Evolutionary conservation across 1,140 invertebrate genomes (phyloP).

Genomic region (Platyscapa corneri): DNA sequence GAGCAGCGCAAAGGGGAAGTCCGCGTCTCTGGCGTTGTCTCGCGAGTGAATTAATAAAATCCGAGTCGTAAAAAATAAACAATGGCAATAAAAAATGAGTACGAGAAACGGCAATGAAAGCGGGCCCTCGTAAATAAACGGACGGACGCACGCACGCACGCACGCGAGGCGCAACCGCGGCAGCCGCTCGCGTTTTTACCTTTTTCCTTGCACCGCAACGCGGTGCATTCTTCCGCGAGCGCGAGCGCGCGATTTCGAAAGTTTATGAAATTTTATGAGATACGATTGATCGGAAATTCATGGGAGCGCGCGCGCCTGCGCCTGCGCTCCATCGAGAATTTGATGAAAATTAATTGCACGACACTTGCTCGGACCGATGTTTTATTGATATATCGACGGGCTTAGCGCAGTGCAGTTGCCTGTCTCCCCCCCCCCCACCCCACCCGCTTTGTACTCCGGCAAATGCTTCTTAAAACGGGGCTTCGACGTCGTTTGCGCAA

Average conservation of each 20-base stretch:
- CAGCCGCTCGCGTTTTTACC: no score
- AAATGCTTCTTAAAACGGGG: neutral
- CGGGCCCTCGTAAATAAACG: slow-evolving; percentile 12
- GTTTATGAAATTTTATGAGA: slow-evolving; percentile 44
- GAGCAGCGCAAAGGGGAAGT: neutral
- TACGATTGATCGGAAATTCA: slow-evolving; percentile 31
- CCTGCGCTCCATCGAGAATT: slow-evolving; percentile 2
- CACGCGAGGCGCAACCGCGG: neutral
- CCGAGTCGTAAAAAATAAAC: slow-evolving; percentile 35
- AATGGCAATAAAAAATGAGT: slow-evolving; percentile 37
- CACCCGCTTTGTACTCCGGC: neutral
- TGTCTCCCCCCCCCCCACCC: no score
- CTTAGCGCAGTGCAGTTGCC: neutral
- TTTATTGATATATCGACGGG: slow-evolving; percentile 28
- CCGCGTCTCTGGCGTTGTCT: neutral
- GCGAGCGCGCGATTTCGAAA: slow-evolving; percentile 22
- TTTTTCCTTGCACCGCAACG: no score
- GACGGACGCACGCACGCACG: neutral
- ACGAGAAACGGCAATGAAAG: slow-evolving; percentile 36
- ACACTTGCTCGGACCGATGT: slow-evolving; percentile 23
- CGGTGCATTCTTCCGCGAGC: slow-evolving; percentile 1
- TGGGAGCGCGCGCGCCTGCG: neutral
- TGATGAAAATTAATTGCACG: slow-evolving; percentile 39
- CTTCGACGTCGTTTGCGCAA: neutral
- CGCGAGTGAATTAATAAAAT: slow-evolving; percentile 44